These are phyloP conservation scores for Rhinichthys klamathensis DNA, from an alignment of 2,113 vertebrate species.

Conservation along the genomic window DNA sequence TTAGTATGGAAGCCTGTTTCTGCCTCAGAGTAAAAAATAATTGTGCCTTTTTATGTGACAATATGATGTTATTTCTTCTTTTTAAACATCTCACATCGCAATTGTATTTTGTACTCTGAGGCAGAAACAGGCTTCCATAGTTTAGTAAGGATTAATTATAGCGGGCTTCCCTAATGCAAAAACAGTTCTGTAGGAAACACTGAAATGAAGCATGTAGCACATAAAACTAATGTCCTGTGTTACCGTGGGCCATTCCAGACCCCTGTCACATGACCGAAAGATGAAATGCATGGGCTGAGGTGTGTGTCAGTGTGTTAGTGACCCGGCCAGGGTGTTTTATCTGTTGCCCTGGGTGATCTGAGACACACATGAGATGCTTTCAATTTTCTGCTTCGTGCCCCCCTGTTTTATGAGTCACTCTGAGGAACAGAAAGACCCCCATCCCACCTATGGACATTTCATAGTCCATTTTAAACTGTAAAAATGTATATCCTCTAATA, in stretches of 20 bases:
- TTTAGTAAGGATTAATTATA: conserved; percentile 6
- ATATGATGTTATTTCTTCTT: background rate
- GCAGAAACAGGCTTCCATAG: background rate
- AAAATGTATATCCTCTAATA: no score
- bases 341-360: conserved; percentile 56
- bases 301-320: conserved; percentile 25
- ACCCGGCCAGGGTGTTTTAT: conserved; percentile 56
- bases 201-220: background rate
- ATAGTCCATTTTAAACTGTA: no score
- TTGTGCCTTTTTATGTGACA: background rate
- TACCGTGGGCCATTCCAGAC: conserved; percentile 11
- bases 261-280: conserved; percentile 24
- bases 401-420: conserved; percentile 63
- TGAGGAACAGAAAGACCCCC: background rate
- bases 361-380: conserved; percentile 66
- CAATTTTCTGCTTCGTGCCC: conserved; percentile 71
- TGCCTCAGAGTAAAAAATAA: background rate
- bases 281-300: conserved; percentile 39
- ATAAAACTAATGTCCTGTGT: conserved; percentile 18
- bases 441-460: no score
- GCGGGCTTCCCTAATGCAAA: conserved; percentile 3
- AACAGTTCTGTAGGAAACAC: background rate
- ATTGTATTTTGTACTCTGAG: background rate
- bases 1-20: background rate
- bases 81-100: background rate